A percentile compares a stretch with the other conserved stretches of the same genome.
phyloP scores from a whole-genome alignment of 2,888 invertebrate genomes.

The Keiferia lycopersicella region DNA sequence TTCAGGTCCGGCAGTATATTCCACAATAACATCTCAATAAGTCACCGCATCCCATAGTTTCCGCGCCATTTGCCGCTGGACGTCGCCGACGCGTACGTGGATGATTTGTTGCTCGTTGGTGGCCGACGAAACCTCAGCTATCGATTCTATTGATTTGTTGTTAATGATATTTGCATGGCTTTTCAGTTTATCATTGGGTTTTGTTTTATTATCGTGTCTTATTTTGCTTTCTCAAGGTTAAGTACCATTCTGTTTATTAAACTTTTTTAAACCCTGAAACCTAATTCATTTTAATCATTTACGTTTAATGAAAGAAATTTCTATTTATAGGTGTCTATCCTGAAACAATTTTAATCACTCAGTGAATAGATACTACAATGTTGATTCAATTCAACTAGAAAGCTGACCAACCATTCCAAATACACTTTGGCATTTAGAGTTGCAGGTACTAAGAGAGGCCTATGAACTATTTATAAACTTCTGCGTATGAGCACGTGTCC shows the following conservation, averaged over 20 bases:
- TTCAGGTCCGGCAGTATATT: conserved; percentile 30
- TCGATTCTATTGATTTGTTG: conserved; percentile 44
- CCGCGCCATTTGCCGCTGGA: conserved; percentile 51
- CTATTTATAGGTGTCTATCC: too few relatives aligned
- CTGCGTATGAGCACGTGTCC: conserved; percentile 2
- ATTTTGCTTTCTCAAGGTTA: too few relatives aligned
- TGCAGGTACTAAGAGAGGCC: neutral
- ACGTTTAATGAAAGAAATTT: too few relatives aligned
- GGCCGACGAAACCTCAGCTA: conserved; percentile 46
- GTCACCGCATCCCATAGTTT: conserved; percentile 39
- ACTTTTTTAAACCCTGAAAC: too few relatives aligned
- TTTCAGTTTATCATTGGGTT: neutral
- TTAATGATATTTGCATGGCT: conserved; percentile 2
- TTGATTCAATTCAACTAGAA: too few relatives aligned
- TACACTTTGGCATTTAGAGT: neutral
- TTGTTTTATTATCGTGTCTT: too few relatives aligned
- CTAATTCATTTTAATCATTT: too few relatives aligned
- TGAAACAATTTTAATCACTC: too few relatives aligned
- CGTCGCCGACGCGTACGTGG: conserved; percentile 41
- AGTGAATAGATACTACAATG: too few relatives aligned
- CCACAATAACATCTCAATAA: conserved; percentile 41
- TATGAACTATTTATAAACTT: conserved; percentile 1
- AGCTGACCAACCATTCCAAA: neutral
- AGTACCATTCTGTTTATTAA: too few relatives aligned
- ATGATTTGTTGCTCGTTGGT: conserved; percentile 45